phyloP scores from a whole-genome alignment of 2,888 invertebrate genomes.

The Blera fallax region DNA sequence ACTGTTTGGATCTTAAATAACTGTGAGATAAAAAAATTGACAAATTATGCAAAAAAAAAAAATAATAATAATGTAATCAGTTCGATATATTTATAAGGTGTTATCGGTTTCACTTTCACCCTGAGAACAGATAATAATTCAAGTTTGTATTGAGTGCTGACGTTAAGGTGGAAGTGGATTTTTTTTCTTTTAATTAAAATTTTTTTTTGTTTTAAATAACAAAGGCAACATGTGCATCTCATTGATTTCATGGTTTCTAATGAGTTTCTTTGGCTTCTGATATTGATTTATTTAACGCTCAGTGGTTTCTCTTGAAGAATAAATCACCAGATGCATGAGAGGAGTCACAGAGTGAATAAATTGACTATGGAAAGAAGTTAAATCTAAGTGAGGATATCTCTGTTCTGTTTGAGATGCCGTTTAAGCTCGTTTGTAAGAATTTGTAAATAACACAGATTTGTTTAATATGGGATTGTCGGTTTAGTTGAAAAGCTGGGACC shows the following conservation, averaged over 20 bases:
- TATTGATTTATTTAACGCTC: neutral
- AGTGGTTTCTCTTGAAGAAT: neutral
- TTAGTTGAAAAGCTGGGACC: no score
- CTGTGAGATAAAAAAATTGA: constrained; percentile 4
- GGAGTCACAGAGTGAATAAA: neutral
- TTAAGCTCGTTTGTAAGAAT: no score
- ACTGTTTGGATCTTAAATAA: neutral
- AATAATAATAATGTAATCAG: neutral
- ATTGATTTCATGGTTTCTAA: neutral
- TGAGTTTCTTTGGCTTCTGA: neutral
- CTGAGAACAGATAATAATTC: neutral
- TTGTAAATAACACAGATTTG: no score
- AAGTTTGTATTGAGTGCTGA: neutral
- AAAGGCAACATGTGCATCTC: neutral
- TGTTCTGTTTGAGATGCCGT: no score
- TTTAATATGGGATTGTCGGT: no score
- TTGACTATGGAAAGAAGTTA: no score
- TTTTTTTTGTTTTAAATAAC: neutral
- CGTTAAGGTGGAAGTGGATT: neutral
- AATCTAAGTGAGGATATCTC: no score
- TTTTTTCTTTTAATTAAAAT: neutral
- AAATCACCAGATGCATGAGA: neutral
- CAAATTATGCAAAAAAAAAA: constrained; percentile 24
- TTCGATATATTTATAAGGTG: neutral
- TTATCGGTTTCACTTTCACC: constrained; percentile 8